Base-by-base conservation (phyloP, 2,797 vertebrate genomes). In the Helostoma temminkii region DNA sequence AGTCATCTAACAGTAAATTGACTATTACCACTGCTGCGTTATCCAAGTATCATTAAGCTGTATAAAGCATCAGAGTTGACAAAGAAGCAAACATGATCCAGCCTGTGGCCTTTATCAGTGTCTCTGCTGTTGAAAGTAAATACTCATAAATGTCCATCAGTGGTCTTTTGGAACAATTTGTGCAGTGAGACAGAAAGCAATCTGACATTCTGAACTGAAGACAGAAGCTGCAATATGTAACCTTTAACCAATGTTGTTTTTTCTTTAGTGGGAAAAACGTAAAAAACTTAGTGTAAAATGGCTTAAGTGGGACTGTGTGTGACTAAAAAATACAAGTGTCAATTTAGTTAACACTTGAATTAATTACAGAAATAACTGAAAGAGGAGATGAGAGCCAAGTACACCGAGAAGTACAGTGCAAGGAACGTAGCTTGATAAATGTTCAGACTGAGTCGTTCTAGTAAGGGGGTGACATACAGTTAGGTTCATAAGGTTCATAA, bases 121-220 rank as follows among this genome's bases (percentile, higher is more conserved):
- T 67, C 64, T 47, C 41, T 72, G 62, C 55, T 63, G 64, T 46
- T 41, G 61, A 50, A 48, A 55, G 70, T 55, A 61, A 72, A 73
- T 8, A 30, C 43, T 75, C 37, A 32, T 61, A 47, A 66, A 73
- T 62, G 74, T 77, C 73, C 71, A 48, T 78, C 64, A 64, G 43
- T 52, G 62, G 53, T 67, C 75, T 73, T 71, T 25, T 25, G 68
- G 60, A 45, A 64, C 39, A 25, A 19, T 64, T 78, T 78, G 67
- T 56, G 58, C 66, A 49, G 42, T 19, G 1, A 74, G 46, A 65
- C 71, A 74, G 52, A 66, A 73, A 87, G 86, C 83, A 82, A 63
- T 77, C 18, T 84, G 84, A 79, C 84, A 88, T 90, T 90, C 89
- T 26, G 56, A 62, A 70, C 45, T 50, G 30, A 47, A 68, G 61